phyloP scores from a whole-genome alignment of 2,113 vertebrate species.

The Onychorhynchus coronatus region DNA sequence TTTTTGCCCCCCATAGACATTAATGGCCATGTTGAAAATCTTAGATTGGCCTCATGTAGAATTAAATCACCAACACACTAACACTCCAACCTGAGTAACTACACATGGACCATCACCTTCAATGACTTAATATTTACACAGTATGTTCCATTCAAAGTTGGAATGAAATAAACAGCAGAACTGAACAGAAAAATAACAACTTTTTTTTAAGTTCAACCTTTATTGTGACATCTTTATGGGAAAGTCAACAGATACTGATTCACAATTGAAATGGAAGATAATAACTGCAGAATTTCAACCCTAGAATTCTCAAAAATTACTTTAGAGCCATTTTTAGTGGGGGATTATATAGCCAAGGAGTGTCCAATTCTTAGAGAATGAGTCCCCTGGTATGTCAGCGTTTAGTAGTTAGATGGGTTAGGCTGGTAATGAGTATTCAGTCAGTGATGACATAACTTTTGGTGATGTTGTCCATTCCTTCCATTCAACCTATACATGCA shows the following conservation, averaged over 20 bases:
- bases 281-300: neutral
- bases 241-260: neutral
- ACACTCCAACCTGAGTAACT: neutral
- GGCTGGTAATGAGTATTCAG: neutral
- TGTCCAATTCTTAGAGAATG: neutral
- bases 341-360: neutral
- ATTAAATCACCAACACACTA: neutral
- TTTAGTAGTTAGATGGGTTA: neutral
- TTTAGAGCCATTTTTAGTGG: neutral
- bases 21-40: neutral
- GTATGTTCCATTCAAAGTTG: neutral
- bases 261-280: neutral
- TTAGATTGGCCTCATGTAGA: neutral
- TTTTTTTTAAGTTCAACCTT: neutral
- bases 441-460: neutral
- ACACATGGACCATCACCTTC: neutral
- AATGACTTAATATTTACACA: neutral
- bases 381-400: neutral
- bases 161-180: neutral
- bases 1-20: neutral
- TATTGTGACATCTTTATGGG: neutral
- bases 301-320: neutral
- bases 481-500: neutral
- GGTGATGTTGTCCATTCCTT: neutral
- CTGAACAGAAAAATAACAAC: neutral